phyloP scores from a whole-genome alignment of 2,888 invertebrate species.

The Cataglyphis rosenhaueri region DNA sequence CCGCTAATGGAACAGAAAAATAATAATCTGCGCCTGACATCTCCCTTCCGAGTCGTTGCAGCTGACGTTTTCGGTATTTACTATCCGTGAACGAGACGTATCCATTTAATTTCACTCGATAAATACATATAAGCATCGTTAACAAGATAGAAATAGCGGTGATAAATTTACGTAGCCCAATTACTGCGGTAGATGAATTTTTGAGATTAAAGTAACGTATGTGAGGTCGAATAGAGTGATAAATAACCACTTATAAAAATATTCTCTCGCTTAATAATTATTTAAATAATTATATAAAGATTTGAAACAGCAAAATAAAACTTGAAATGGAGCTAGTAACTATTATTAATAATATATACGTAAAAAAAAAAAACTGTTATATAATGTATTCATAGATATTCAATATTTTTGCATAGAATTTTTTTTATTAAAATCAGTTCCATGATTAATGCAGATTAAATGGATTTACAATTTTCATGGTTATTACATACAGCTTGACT shows the following conservation, averaged over 20 bases:
- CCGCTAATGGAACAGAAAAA: constrained; percentile 35
- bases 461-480: background rate
- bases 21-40: constrained; percentile 29
- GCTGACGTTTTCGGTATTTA: constrained; percentile 11
- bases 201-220: background rate
- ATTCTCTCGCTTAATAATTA: background rate
- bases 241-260: background rate
- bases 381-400: background rate
- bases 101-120: constrained; percentile 8
- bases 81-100: background rate
- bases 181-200: background rate
- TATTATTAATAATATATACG: background rate
- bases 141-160: constrained; percentile 1
- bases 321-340: background rate
- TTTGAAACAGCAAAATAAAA: background rate
- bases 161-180: constrained; percentile 24
- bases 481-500: background rate
- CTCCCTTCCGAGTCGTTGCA: background rate
- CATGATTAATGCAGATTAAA: too few species aligned
- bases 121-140: constrained; percentile 9
- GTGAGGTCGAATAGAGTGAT: background rate
- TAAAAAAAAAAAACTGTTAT: background rate
- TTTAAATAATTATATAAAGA: background rate
- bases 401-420: background rate
- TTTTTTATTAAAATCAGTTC: background rate